Conservation (phyloP, 2,888 invertebrate genomes). For the Drosophila seclusa region DNA sequence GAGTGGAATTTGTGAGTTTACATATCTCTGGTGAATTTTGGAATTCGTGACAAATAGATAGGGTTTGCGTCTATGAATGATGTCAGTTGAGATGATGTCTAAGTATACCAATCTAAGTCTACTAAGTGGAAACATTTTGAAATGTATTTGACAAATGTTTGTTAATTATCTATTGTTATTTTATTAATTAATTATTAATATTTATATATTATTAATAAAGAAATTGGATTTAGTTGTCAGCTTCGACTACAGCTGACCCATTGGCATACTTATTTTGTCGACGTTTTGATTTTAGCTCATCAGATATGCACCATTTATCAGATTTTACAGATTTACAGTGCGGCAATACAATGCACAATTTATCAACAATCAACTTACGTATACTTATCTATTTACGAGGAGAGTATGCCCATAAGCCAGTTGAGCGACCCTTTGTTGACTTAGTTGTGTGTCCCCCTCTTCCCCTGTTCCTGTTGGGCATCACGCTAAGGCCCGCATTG, state of each 20-base stretch:
- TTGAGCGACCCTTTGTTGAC: conserved; percentile 27
- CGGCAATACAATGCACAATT: conserved; percentile 45
- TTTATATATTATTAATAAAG: neutral
- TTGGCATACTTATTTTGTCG: conserved; percentile 23
- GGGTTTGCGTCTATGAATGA: too few species aligned
- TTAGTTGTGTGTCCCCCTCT: conserved; percentile 10
- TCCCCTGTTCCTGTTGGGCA: neutral
- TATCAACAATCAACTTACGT: conserved; percentile 41
- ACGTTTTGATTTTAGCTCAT: conserved; percentile 1
- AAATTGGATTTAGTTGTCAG: neutral
- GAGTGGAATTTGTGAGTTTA: conserved; percentile 15
- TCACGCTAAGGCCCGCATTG: conserved; percentile 38
- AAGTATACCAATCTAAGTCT: neutral
- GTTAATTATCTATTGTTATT: neutral
- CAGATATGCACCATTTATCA: conserved; percentile 5
- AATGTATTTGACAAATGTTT: neutral
- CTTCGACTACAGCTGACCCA: neutral
- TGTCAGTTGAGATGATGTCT: neutral
- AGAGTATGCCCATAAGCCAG: conserved; percentile 27
- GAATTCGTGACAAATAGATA: neutral
- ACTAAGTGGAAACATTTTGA: neutral
- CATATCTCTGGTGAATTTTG: neutral
- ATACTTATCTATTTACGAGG: conserved; percentile 43
- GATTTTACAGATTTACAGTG: conserved; percentile 18
- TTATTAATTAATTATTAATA: neutral